Conservation (phyloP, 2,113 vertebrate species). For the Leptocoma aspasia region DNA sequence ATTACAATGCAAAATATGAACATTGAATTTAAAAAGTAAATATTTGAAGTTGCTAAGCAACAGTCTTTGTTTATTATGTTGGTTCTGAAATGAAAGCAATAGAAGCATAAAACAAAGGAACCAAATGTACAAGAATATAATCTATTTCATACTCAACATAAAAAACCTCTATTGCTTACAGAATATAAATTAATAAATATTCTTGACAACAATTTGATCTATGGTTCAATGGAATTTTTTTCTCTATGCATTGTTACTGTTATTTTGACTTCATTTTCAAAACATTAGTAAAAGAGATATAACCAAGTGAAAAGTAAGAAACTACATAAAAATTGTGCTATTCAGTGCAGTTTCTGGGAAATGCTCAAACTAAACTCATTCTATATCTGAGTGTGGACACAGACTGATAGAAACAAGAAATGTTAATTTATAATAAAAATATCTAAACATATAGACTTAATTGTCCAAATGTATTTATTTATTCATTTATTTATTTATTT, state of each 20-base stretch:
- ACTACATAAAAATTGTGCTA: background rate
- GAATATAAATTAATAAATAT: background rate
- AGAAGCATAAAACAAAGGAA: background rate
- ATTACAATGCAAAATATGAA: background rate
- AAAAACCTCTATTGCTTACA: background rate
- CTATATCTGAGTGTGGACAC: background rate
- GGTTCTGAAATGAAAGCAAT: background rate
- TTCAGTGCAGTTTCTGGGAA: background rate
- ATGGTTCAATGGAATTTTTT: background rate
- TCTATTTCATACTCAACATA: background rate
- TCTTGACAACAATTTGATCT: background rate
- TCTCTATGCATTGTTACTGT: background rate
- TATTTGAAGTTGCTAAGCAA: slow-evolving; percentile 36
- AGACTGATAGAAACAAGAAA: background rate
- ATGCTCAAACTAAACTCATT: background rate
- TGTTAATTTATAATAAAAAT: background rate
- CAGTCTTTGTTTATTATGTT: background rate
- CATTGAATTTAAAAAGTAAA: background rate
- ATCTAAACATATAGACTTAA: background rate
- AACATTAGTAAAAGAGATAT: background rate
- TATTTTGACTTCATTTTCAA: background rate
- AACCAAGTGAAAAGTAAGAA: background rate
- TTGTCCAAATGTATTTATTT: background rate
- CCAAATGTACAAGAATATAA: background rate
- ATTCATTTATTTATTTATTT: background rate